phyloP scores from a whole-genome alignment of 2,888 invertebrate species.

The Philaethria dido region DNA sequence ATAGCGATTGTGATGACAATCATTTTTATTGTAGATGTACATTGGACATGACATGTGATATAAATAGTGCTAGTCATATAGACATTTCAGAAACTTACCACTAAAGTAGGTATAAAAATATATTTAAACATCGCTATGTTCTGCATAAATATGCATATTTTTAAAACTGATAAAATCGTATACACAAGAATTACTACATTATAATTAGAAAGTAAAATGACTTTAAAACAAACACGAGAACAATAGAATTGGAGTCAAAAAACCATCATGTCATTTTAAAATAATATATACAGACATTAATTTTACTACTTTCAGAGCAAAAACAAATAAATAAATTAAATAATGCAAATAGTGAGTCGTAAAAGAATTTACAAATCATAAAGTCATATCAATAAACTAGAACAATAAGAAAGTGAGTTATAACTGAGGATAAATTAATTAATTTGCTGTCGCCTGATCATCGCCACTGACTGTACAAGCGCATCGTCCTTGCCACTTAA shows the following conservation, averaged over 20 bases:
- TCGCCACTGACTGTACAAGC: conserved; percentile 60
- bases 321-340: not conserved
- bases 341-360: not conserved
- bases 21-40: conserved; percentile 7
- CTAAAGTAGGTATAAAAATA: too few species aligned
- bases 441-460: conserved; percentile 53
- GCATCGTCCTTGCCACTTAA: conserved; percentile 72
- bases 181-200: too few species aligned
- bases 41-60: conserved; percentile 14
- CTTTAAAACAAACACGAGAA: not conserved
- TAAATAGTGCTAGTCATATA: not conserved
- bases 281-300: not conserved
- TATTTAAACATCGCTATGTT: too few species aligned
- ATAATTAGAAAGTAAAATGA: too few species aligned
- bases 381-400: conserved; percentile 14
- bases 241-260: not conserved
- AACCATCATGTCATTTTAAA: not conserved
- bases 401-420: conserved; percentile 19
- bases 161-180: not conserved
- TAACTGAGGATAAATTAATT: conserved; percentile 1
- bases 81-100: not conserved
- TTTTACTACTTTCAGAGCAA: not conserved
- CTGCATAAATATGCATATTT: not conserved
- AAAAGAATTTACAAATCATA: conserved; percentile 10
- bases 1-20: conserved; percentile 9